A percentile compares a stretch with the other conserved stretches of the same genome.
Conservation (phyloP, 2,888 invertebrate species). For the Clivina fossor region DNA sequence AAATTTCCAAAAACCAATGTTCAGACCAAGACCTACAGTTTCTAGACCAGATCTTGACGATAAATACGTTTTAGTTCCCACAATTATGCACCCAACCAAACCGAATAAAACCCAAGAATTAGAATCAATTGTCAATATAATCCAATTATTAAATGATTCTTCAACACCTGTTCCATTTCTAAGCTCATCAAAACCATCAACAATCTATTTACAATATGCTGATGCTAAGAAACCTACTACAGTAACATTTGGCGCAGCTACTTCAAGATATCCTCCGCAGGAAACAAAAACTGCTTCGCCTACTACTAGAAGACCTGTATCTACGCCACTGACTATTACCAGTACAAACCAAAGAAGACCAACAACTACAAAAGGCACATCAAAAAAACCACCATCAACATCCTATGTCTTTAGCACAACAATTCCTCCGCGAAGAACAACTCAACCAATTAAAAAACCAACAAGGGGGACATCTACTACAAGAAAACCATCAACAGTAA, state of each 20-base stretch:
- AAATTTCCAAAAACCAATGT: constrained; percentile 55
- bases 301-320: constrained; percentile 38
- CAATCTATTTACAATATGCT: constrained; percentile 53
- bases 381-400: constrained; percentile 53
- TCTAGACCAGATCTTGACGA: constrained; percentile 50
- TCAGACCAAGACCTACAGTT: constrained; percentile 57
- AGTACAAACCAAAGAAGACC: constrained; percentile 18
- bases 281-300: constrained; percentile 17
- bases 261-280: constrained; percentile 42
- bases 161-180: constrained; percentile 28
- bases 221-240: constrained; percentile 52
- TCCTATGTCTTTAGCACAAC: constrained; percentile 54
- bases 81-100: constrained; percentile 52
- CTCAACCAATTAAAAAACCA: constrained; percentile 52
- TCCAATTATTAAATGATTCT: constrained; percentile 63
- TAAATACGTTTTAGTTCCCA: constrained; percentile 61
- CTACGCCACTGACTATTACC: constrained; percentile 23
- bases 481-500: constrained; percentile 45
- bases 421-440: constrained; percentile 44
- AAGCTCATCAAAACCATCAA: constrained; percentile 50
- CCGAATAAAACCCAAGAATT: constrained; percentile 54
- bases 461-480: constrained; percentile 50
- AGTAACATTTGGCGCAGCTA: constrained; percentile 50
- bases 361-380: constrained; percentile 31
- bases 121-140: constrained; percentile 62